Base-by-base conservation (phyloP, 2,113 vertebrate species). In the Oplegnathus fasciatus region DNA sequence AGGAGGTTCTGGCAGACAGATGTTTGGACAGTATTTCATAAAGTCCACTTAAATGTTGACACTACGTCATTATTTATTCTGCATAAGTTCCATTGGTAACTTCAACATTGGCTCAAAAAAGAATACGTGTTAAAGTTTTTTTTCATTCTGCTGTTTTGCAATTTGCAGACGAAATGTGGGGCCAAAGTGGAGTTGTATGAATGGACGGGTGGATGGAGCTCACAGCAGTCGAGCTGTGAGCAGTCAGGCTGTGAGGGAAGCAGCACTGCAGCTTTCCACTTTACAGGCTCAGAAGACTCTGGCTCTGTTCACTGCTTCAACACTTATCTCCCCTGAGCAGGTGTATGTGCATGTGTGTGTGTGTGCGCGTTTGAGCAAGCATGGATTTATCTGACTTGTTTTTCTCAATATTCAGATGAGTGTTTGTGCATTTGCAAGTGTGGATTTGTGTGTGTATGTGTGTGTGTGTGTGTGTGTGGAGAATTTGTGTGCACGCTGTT, bases 271-370 rank as follows among this genome's bases (percentile, higher is more conserved):
- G 82, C 85, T 86, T 73, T 79, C 83, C 77, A 75, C 74, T 83
- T 81, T 73, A 75, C 70, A 78, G 87, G 84, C 78, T 84, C 74
- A 79, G 86, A 80, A 60, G 69, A 72, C 78, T 71, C 80, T 85
- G 85, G 86, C 85, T 82, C 82, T 78, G 72, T 72, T 85, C 64
- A 75, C 81, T 65, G 80, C 83, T 88, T 75, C 83, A 89, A 44
- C 87, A 94, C 90, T 93, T 94, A 93, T 94, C 92, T 93, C 83
- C 85, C 88, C 83, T 84, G 84, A 91, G 87, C 93, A 94, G 93
- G 89, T 91, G 87, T 86, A 87, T 62, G 30, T 50, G 76, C 5
- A 48, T 57, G 46, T 77, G 65, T 71, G 69, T 67, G 78, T 28
- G 57, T 61, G 57, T 10, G 52, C 54, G 80, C 17, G 20, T 52